Conservation (phyloP, 2,888 invertebrate genomes). For the Neoascia interrupta region DNA sequence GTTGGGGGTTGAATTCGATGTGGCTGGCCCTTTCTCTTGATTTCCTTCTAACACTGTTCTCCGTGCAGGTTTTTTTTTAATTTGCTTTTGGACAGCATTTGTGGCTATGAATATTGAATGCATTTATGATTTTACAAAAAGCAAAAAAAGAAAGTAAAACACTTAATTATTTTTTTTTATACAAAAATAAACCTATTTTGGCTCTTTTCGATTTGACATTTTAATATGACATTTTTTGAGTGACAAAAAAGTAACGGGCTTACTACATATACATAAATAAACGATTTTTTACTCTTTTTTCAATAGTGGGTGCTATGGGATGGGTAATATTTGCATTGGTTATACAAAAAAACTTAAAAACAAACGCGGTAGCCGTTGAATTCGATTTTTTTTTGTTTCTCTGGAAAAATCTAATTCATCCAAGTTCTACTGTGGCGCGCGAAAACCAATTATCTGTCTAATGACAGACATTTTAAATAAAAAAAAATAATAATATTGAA, state of each 20-base stretch:
- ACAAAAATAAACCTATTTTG: conserved; percentile 57
- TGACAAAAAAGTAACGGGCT: conserved; percentile 9
- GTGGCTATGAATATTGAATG: conserved; percentile 66
- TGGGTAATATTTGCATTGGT: conserved; percentile 59
- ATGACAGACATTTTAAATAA: conserved; percentile 19
- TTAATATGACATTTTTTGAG: conserved; percentile 11
- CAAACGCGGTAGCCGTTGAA: conserved; percentile 4
- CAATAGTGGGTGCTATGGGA: conserved; percentile 64
- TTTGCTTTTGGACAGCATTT: conserved; percentile 66
- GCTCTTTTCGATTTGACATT: conserved; percentile 64
- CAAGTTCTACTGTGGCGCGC: conserved; percentile 7
- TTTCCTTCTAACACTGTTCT: conserved; percentile 31
- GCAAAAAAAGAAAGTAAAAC: background rate
- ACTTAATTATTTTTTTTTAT: conserved; percentile 11
- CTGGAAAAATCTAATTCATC: conserved; percentile 13
- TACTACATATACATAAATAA: conserved; percentile 30
- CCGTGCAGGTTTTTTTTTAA: conserved; percentile 45
- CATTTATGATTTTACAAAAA: conserved; percentile 40
- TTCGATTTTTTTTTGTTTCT: conserved; percentile 13
- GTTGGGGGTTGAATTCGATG: background rate
- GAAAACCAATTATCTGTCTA: conserved; percentile 21
- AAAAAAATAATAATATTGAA: conserved; percentile 7
- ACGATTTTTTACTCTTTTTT: conserved; percentile 50
- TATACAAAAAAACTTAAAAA: conserved; percentile 24
- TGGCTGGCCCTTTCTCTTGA: background rate